Evolutionary conservation across 2,113 vertebrate species (phyloP).

Genomic region (Hippolais icterina): DNA sequence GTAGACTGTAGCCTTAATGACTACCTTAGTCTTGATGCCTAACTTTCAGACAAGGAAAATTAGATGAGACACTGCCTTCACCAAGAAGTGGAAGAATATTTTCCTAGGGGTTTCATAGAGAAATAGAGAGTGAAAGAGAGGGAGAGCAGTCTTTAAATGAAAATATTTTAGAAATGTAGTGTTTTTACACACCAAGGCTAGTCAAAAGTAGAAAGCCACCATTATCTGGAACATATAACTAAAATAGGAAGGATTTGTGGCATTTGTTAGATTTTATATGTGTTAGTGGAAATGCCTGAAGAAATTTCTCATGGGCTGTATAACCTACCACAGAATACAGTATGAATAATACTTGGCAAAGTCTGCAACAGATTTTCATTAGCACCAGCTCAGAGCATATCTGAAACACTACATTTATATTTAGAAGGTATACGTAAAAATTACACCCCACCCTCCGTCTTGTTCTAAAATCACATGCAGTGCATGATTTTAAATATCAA

Average conservation of each 20-base stretch:
- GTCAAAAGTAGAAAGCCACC: background rate
- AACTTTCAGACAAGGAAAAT: background rate
- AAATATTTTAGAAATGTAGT: background rate
- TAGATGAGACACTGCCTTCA: background rate
- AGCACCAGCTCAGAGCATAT: background rate
- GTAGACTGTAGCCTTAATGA: background rate
- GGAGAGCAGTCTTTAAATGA: background rate
- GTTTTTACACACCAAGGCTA: background rate
- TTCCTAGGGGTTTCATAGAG: background rate
- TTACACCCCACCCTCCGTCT: background rate
- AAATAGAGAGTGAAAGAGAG: background rate
- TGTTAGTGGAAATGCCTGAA: background rate
- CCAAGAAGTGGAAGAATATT: background rate
- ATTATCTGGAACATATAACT: background rate
- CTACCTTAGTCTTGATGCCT: background rate
- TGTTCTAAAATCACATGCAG: background rate
- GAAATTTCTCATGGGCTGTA: background rate
- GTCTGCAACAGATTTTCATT: background rate
- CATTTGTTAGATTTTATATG: background rate
- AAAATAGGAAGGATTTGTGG: background rate
- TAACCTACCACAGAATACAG: background rate
- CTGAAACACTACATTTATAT: background rate
- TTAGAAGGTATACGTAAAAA: background rate
- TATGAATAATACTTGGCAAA: background rate
- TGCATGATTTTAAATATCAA: background rate